Percentiles rank a stretch among this genome's conserved stretches.
These are phyloP conservation scores for Phytoseiulus persimilis DNA, from an alignment of 2,888 invertebrate species.

Conservation along the genomic window DNA sequence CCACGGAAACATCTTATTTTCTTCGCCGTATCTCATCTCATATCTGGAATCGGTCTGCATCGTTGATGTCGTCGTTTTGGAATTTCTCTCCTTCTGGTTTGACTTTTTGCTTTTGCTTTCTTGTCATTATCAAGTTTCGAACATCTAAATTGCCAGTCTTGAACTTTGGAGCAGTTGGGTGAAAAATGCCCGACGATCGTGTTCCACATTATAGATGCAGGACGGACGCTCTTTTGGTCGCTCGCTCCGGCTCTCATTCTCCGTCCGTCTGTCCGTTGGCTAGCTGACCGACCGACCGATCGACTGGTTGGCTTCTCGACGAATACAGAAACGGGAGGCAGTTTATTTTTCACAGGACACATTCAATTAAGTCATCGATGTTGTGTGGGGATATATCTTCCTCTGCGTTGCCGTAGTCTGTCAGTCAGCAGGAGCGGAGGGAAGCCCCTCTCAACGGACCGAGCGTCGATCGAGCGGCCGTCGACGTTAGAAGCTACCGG, in stretches of 20 bases:
- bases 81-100: background rate
- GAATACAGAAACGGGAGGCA: background rate
- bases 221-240: background rate
- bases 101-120: background rate
- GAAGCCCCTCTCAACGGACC: background rate
- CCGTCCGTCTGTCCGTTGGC: background rate
- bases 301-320: background rate
- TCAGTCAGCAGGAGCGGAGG: background rate
- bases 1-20: background rate
- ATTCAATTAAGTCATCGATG: constrained; percentile 5
- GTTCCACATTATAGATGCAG: background rate
- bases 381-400: background rate
- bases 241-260: background rate
- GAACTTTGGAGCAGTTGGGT: background rate
- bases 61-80: background rate
- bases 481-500: background rate
- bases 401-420: background rate
- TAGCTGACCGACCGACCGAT: background rate
- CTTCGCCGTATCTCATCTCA: background rate
- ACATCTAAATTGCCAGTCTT: constrained; percentile 5
- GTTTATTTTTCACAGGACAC: constrained; percentile 5
- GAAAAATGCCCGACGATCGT: background rate
- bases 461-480: background rate
- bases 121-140: background rate
- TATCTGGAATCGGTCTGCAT: background rate